Base-by-base conservation (phyloP, 1,140 invertebrate species). In the Aphelenchoides besseyi region DNA sequence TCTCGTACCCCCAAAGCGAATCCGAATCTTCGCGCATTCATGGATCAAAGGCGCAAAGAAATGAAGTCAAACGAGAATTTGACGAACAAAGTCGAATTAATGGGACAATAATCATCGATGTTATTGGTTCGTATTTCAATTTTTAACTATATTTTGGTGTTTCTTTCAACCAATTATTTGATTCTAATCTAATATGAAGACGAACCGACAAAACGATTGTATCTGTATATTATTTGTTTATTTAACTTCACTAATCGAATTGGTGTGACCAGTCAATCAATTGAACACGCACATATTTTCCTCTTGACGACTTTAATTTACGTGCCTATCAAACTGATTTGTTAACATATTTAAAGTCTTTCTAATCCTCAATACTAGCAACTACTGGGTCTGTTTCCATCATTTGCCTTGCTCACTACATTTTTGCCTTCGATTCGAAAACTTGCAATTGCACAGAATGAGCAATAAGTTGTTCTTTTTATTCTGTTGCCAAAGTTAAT, bases 31-130 rank as follows among this genome's bases (percentile, higher is more conserved):
- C 30, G 63, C 16, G 63, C 30, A n/a, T 66, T 66, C 36, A 41
- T 66, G 63, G 63, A 26, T n/a, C 63, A 66, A 32, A 66, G 36
- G 30, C 30, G 63, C 30, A 66, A 66, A 37, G 63, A 66, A 30
- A 66, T 66, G 63, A 26, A 66, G 36, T 59, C 55, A 28, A 59
- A 59, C 18, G 63, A 66, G 30, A 29, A 8, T 18, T 1, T 66
- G 16, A 48, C 12, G 12, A 48, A 48, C 41, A 48, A 48, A 23
- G 41, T 48, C 41, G 41, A 48, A 23, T 12, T 48, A 16, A 23
- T 23, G 12, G 41, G 41, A 12, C 41, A 12, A 23, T 23, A 48
- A 48, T 48, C 41, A 23, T 16, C 41, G 41, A 48, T 16, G 41
- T 23, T 48, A 23, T 48, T n/a, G n/a, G n/a, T n/a, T n/a, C n/a